phyloP scores from a whole-genome alignment of 1,140 invertebrate genomes.

The Orchestia grillus region DNA sequence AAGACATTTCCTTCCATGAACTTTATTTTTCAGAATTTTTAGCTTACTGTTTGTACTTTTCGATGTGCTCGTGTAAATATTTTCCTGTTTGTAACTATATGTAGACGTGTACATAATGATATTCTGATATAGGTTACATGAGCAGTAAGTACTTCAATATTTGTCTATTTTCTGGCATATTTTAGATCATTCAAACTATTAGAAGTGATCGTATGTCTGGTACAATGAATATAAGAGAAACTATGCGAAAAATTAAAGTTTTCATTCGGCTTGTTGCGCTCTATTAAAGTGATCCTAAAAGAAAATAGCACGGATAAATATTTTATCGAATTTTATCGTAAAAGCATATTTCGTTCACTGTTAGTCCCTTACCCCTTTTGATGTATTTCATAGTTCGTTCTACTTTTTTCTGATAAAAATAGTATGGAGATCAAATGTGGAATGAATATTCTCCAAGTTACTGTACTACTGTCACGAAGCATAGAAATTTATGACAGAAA shows the following conservation, averaged over 20 bases:
- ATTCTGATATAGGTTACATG: not conserved
- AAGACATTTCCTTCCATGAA: not conserved
- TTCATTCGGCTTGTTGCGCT: not conserved
- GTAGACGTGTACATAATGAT: not conserved
- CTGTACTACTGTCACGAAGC: too few species aligned
- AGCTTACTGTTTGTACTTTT: not conserved
- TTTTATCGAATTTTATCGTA: not conserved
- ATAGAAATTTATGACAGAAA: too few species aligned
- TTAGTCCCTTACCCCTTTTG: too few species aligned
- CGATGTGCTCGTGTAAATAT: not conserved
- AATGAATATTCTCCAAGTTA: too few species aligned
- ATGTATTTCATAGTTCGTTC: too few species aligned
- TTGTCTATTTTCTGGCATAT: slow-evolving; percentile 29
- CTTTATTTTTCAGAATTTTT: not conserved
- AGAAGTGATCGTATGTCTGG: not conserved
- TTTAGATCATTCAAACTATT: not conserved
- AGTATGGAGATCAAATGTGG: too few species aligned
- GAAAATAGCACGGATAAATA: not conserved
- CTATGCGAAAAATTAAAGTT: not conserved
- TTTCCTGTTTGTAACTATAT: not conserved
- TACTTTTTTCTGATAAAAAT: too few species aligned
- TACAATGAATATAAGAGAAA: not conserved
- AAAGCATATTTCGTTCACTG: too few species aligned
- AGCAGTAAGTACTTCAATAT: not conserved
- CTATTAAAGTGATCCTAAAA: not conserved